phyloP scores from a whole-genome alignment of 2,888 invertebrate genomes.

The Lepidochrysops patricia region DNA sequence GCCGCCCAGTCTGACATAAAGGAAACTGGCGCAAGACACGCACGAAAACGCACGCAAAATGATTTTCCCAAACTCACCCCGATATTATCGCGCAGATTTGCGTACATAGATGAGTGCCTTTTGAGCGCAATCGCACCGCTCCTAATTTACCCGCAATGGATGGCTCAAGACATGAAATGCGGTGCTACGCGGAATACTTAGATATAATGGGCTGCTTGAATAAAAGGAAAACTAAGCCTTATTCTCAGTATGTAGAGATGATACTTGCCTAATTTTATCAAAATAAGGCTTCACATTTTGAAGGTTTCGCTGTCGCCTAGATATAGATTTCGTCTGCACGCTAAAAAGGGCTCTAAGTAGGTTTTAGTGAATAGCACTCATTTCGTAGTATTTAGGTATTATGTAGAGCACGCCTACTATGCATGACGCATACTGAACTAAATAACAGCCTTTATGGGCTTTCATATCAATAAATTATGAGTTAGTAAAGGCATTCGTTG shows the following conservation, averaged over 20 bases:
- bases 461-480: not conserved
- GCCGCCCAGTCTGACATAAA: conserved; percentile 49
- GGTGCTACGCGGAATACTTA: not conserved
- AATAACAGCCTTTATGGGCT: not conserved
- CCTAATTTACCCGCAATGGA: not conserved
- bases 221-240: conserved; percentile 30
- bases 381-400: conserved; percentile 15
- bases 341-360: conserved; percentile 22
- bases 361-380: conserved; percentile 4
- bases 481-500: not conserved
- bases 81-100: not conserved
- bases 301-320: conserved; percentile 49
- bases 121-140: not conserved
- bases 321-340: conserved; percentile 37
- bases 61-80: conserved; percentile 1
- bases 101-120: not conserved
- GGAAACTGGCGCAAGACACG: conserved; percentile 65
- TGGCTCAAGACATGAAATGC: not conserved
- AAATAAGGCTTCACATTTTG: conserved; percentile 52
- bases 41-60: conserved; percentile 62
- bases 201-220: not conserved
- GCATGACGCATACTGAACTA: not conserved
- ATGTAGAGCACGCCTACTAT: not conserved
- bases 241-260: conserved; percentile 31
- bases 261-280: conserved; percentile 30